Evolutionary conservation across 1,140 invertebrate species (phyloP).

Genomic region (Solen grandis): DNA sequence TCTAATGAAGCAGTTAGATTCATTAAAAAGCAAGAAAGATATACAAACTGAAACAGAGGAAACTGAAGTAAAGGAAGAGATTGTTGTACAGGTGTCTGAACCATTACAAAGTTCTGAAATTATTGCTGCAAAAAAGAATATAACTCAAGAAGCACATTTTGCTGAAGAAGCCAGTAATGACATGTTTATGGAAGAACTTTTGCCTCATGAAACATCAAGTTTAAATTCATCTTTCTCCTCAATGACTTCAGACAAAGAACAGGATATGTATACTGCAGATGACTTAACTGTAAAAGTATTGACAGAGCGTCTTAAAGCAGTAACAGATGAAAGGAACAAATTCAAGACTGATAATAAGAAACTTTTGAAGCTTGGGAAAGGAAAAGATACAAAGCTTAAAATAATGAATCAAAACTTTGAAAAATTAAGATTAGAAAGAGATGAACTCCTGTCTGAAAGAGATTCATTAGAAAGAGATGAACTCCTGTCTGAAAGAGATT

Average conservation of each 20-base stretch:
- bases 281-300: conserved; percentile 19
- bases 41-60: background rate
- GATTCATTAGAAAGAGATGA: conserved; percentile 43
- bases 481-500: conserved; percentile 36
- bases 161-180: background rate
- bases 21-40: background rate
- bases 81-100: no score
- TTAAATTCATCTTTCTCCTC: conserved; percentile 47
- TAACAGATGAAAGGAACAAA: conserved; percentile 48
- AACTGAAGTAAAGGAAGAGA: no score
- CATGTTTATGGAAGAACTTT: background rate
- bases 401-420: conserved; percentile 52
- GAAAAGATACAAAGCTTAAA: conserved; percentile 55
- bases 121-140: no score
- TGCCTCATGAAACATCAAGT: conserved; percentile 25
- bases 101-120: no score
- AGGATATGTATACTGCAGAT: background rate
- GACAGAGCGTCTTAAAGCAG: background rate
- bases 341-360: conserved; percentile 51
- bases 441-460: conserved; percentile 35
- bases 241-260: conserved; percentile 22
- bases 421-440: conserved; percentile 44
- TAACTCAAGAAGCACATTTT: background rate
- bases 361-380: conserved; percentile 45
- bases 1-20: conserved; percentile 16